Evolutionary conservation across 2,113 vertebrate genomes (phyloP), one percentile per base, ranked within the genome.

Genomic region (Odocoileus hemionus): DNA sequence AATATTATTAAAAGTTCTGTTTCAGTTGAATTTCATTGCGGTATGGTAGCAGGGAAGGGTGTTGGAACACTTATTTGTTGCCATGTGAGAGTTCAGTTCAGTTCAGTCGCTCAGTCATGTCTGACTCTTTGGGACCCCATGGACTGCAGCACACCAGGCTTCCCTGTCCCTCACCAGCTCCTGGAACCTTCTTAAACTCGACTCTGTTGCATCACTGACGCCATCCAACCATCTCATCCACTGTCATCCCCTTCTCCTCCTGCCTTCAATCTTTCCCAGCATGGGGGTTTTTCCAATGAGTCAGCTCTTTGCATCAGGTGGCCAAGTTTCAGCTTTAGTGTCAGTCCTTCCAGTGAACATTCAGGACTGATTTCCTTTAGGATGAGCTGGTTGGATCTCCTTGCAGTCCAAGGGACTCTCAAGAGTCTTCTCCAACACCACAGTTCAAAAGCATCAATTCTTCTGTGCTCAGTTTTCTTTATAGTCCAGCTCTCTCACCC

Each of bases 381-480:
- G 9, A 70, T 36, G 17, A 9, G 36, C 64, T 70, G 9, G 9
- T 21, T 70, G n/a, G 4, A 70, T 70, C 9, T 70, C 9, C n/a
- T 36, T 21, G n/a, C 17, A 21, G 64, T 11, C 64, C 17, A 70
- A 36, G 64, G 17, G n/a, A 36, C 64, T 70, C 64, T 36, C 17
- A 70, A 70, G 64, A 36, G 17, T 70, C 52, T 17, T 54, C 16
- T 17, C 52, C 52, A 54, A 6, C 52, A 54, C 15, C 52, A 54
- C 52, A 54, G n/a, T 70, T 36, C 9, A 70, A 70, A 70, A 70
- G 17, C n/a, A 70, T 36, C 64, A 70, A 70, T 19, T 70, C n/a
- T 70, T 6, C 0, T 0, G 2, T 19, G n/a, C 17, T 70, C 9
- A 36, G 19, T 8, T 36, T 70, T 70, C 64, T 10, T 36, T 36